These are phyloP conservation scores for Mystacornis crossleyi DNA, from an alignment of 2,113 vertebrate species.

Conservation along the genomic window DNA sequence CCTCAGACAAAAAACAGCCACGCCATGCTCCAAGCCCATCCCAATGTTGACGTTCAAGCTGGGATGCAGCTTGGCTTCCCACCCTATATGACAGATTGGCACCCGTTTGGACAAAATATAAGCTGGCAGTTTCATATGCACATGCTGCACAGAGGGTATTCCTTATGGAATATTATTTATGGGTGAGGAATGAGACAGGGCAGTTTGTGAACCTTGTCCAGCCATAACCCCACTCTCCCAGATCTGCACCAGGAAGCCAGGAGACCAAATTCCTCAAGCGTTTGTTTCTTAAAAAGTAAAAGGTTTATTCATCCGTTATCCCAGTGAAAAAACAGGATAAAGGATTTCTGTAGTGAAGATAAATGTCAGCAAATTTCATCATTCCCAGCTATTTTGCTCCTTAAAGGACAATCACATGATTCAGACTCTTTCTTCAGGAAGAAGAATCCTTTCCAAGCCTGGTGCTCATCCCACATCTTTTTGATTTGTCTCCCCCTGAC, in stretches of 20 bases:
- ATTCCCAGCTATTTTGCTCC: background rate
- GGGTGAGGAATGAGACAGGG: background rate
- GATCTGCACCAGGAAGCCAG: background rate
- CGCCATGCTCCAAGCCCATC: background rate
- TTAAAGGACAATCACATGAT: background rate
- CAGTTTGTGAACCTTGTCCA: background rate
- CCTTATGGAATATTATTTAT: background rate
- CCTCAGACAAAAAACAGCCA: background rate
- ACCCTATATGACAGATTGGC: rapidly evolving
- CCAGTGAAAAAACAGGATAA: background rate
- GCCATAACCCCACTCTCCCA: background rate
- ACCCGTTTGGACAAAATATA: background rate
- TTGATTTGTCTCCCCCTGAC: background rate
- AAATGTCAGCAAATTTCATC: background rate
- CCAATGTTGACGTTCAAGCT: background rate
- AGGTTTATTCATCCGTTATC: background rate
- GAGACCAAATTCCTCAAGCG: background rate
- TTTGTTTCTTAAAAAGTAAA: background rate
- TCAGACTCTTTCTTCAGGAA: background rate
- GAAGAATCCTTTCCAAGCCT: background rate
- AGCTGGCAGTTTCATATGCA: background rate
- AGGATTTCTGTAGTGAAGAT: background rate
- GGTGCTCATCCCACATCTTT: background rate
- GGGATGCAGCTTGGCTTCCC: background rate
- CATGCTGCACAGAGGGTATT: background rate